Conservation (phyloP, 2,888 invertebrate species). For the Amitus sp. region DNA sequence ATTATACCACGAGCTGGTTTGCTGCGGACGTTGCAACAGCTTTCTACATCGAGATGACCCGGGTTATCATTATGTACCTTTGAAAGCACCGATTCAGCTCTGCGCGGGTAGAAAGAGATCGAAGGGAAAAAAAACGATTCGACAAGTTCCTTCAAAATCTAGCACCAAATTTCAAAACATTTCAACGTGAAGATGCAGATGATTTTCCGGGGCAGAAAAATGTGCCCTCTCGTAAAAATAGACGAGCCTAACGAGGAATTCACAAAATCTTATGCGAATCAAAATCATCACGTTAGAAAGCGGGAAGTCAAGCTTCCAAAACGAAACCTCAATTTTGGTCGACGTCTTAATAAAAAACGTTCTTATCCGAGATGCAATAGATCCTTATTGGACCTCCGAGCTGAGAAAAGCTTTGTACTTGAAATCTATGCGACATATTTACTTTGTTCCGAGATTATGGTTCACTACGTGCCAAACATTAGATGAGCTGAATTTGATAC, state of each 20-base stretch:
- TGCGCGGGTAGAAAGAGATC: not conserved
- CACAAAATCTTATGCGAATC: no score
- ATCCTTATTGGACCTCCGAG: not conserved
- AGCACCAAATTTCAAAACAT: no score
- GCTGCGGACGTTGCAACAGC: constrained; percentile 9
- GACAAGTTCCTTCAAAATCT: no score
- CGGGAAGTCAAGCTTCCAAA: no score
- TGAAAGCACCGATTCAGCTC: not conserved
- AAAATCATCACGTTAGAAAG: no score
- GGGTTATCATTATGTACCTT: constrained; percentile 11
- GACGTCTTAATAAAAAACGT: no score
- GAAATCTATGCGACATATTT: constrained; percentile 22
- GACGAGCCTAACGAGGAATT: no score
- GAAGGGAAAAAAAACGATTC: not conserved
- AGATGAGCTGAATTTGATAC: constrained; percentile 42
- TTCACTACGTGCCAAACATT: constrained; percentile 40
- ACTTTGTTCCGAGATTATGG: constrained; percentile 35
- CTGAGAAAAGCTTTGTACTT: constrained; percentile 19
- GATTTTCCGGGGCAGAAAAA: no score
- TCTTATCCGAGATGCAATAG: not conserved
- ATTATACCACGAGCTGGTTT: constrained; percentile 16
- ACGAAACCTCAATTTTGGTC: no score
- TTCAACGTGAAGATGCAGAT: no score
- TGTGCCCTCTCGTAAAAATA: no score
- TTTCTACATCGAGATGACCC: constrained; percentile 7